Evolutionary conservation across 2,113 vertebrate genomes (phyloP), one percentile per base, ranked within the genome.

Genomic region (Tragelaphus strepsiceros): DNA sequence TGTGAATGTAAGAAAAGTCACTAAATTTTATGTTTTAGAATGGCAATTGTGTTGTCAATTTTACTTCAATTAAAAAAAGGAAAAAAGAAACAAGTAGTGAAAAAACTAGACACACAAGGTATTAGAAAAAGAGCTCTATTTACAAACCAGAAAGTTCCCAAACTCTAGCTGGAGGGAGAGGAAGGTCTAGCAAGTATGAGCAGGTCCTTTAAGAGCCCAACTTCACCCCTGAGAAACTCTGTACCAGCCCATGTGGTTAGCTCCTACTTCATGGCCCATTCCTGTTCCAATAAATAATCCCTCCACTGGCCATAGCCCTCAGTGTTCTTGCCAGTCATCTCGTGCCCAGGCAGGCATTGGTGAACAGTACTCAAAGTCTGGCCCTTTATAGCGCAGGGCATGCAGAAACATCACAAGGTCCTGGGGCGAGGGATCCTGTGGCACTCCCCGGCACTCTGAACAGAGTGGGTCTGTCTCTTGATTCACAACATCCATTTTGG

Each of bases 321-420:
- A 97, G 95, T 98, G 98, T 19, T 99, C 99, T 71, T 98, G 85
- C 99, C 99, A 99, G 98, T 99, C 99, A n/a, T 99, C 99, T 98
- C 98, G 98, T 61, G 99, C 99, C 99, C 99, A 99, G n/a, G 99
- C 97, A 0, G 99, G 99, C 98, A 99, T 98, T 46, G 86, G 97
- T 93, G 99, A 99, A 80, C 98, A 99, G 93, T 99, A 99, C 94
- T 99, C 99, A 98, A 99, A 99, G 43, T 99, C 99, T 0, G 99
- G 98, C n/a, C 99, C 99, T 98, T 99, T 99, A 96, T 99, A 99
- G 71, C 99, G 96, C 82, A 99, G 97, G 5, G 99, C 99, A 0
- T 99, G 99, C 4, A 99, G 99, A 96, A 99, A 99, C 99, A 99
- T 99, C 94, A 99, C 98, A 91, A 99, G 99, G 7, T 99, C 99